Evolutionary conservation across 64 coral and sea anemone genomes (phyloP), one percentile per base, ranked within the genome.

Genomic region (Actinia tenebrosa): DNA sequence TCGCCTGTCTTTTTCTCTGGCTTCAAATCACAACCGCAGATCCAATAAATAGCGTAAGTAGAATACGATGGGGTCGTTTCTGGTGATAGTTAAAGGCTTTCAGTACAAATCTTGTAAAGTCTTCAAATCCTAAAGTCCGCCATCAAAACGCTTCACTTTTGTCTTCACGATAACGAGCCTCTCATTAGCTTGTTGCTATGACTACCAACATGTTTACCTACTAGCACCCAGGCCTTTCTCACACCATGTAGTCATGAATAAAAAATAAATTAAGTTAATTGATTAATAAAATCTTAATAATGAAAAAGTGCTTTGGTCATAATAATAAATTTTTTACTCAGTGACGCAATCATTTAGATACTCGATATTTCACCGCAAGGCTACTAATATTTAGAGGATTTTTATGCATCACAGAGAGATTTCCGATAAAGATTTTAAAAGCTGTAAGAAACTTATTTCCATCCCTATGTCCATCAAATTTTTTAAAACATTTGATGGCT

Each of bases 81-180:
- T 75, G 23, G 69, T 42, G 25, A 3, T 53, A 45, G 79, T 81
- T 53, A 52, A 45, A 53, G 79, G 79, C 43, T 53, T 81, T 81
- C 77, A 46, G 44, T 30, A 4, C 30, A 30, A 4, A 27, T 79
- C 77, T 79, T 19, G 30, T 79, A 81, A 81, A 81, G 79, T 81
- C 44, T 81, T 81, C 79, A 81, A 81, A 81, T 81, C 44, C 79
- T 81, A 14, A 20, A 18, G 79, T 6, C 79, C 79, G 79, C 79
- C 79, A 81, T 81, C 44, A 81, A 81, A 81, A 14, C 50, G 43
- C 79, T 81, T 81, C 79, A 81, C 79, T 81, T 81, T 81, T 81
- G 79, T 81, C 79, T 81, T 53, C 30, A 79, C 77, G 77, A 79
- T 79, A 81, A 81, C 79, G 79, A 81, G 79, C 79, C 79, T 81